phyloP scores from a whole-genome alignment of 1,140 invertebrate species.

The Eubasilissa regina region DNA sequence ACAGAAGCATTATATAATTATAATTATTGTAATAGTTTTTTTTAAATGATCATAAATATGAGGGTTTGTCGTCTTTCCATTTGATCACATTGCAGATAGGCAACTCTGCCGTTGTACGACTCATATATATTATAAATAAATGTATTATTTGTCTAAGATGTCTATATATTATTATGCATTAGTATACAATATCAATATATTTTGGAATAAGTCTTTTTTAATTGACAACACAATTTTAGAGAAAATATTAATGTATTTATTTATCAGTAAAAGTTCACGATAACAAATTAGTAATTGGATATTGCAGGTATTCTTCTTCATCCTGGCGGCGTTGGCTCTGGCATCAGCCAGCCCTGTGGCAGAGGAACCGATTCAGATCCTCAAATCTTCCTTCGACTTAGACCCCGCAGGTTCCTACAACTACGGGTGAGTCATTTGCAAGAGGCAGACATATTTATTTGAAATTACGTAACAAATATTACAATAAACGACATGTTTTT shows the following conservation, averaged over 20 bases:
- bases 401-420: constrained; percentile 64
- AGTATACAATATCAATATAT: too few relatives aligned
- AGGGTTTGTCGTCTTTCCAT: background rate
- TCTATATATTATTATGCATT: too few relatives aligned
- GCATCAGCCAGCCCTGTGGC: constrained; percentile 56
- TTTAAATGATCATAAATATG: background rate
- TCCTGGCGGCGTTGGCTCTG: constrained; percentile 65
- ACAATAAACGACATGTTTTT: too few relatives aligned
- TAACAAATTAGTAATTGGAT: too few relatives aligned
- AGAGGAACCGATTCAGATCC: constrained; percentile 60
- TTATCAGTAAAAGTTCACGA: too few relatives aligned
- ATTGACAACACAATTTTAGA: too few relatives aligned
- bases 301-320: constrained; percentile 60
- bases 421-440: constrained; percentile 61
- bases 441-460: background rate
- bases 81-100: background rate
- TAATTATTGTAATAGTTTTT: background rate
- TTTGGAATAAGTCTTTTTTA: too few relatives aligned
- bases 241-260: too few relatives aligned
- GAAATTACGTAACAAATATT: background rate
- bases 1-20: too few relatives aligned
- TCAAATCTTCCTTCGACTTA: constrained; percentile 64
- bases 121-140: too few relatives aligned
- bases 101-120: too few relatives aligned
- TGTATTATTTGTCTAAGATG: too few relatives aligned